A percentile compares a stretch with the other conserved stretches of the same genome.
Evolutionary conservation across 1,140 invertebrate species (phyloP).

Genomic region (Oreohelix idahoensis): DNA sequence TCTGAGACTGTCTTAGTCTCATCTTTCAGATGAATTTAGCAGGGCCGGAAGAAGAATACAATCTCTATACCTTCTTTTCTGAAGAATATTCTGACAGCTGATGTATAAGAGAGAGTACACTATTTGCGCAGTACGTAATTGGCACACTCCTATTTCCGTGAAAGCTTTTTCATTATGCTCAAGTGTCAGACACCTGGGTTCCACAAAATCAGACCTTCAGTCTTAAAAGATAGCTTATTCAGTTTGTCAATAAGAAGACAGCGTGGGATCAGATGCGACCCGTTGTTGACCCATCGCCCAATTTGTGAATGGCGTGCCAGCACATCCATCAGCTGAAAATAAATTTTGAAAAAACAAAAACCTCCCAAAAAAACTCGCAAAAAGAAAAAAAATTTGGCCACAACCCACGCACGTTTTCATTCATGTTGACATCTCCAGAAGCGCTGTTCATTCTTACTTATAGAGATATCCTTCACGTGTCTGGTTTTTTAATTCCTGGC

Average conservation of each 20-base stretch:
- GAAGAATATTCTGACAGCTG: neutral
- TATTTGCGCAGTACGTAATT: neutral
- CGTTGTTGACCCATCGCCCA: neutral
- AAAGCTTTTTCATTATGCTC: constrained; percentile 1
- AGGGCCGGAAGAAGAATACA: neutral
- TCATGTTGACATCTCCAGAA: neutral
- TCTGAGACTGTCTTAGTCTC: too few relatives aligned
- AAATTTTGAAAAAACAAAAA: neutral
- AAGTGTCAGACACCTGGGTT: constrained; percentile 3
- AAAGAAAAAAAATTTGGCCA: neutral
- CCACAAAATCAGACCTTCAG: neutral
- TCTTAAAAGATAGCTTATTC: neutral
- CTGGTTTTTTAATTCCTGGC: neutral
- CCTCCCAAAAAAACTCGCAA: neutral
- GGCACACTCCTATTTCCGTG: neutral
- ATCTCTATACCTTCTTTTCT: neutral
- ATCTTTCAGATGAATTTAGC: neutral
- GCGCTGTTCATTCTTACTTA: too few relatives aligned
- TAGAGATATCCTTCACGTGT: neutral
- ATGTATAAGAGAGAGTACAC: too few relatives aligned
- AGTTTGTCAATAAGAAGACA: constrained; percentile 14
- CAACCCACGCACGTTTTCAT: neutral
- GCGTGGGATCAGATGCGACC: neutral
- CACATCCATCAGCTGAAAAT: neutral
- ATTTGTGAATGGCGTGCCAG: constrained; percentile 14